Conservation (phyloP, 2,888 invertebrate species). For the Acrobasis repandana region DNA sequence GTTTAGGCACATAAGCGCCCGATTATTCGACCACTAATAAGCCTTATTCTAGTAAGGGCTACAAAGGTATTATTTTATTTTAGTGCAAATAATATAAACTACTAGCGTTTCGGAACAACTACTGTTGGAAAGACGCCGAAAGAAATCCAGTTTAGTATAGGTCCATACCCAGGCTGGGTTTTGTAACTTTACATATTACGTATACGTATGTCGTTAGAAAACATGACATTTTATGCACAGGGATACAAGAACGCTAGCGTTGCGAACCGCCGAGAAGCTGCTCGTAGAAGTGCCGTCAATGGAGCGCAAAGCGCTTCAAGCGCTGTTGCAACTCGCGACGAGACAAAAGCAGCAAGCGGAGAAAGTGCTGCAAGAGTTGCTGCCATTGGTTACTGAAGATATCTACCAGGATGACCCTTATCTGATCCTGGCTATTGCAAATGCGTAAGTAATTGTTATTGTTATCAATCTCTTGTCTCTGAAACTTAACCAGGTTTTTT, state of each 20-base stretch:
- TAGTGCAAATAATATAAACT: too few relatives aligned
- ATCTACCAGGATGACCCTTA: conserved; percentile 90
- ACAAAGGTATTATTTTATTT: too few relatives aligned
- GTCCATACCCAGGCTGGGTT: too few relatives aligned
- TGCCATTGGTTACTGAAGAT: conserved; percentile 87
- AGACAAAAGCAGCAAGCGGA: conserved; percentile 93
- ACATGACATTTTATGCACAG: not conserved
- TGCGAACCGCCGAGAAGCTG: conserved; percentile 89
- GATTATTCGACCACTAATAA: too few relatives aligned
- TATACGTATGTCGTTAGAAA: not conserved
- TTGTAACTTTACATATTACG: too few relatives aligned
- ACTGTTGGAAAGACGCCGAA: too few relatives aligned
- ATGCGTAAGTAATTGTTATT: conserved; percentile 72
- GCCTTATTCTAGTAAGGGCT: too few relatives aligned
- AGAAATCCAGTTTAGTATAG: too few relatives aligned
- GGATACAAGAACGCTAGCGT: conserved; percentile 90
- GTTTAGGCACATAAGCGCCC: too few relatives aligned
- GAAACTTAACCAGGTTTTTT: too few relatives aligned
- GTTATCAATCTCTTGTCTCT: conserved; percentile 24
- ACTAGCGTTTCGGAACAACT: too few relatives aligned
- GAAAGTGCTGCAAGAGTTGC: conserved; percentile 89
- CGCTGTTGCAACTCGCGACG: conserved; percentile 91
- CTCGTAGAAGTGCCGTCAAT: conserved; percentile 87
- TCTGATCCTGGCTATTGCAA: conserved; percentile 92
- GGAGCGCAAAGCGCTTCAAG: conserved; percentile 88